Evolutionary conservation across 2,797 vertebrate species (phyloP).

Genomic region (Botia almorhae): DNA sequence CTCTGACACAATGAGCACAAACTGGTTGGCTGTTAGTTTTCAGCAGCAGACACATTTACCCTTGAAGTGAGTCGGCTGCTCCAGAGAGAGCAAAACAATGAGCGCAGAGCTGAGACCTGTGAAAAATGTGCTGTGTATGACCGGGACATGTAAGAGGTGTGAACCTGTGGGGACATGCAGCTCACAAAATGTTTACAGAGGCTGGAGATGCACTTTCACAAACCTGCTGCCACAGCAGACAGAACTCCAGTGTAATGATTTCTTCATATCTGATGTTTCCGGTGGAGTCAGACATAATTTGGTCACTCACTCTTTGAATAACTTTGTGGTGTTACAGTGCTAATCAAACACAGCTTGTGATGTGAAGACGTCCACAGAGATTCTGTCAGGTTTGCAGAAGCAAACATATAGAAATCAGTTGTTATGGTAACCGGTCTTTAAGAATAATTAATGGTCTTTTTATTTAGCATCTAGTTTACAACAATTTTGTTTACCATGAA

Average conservation of each 20-base stretch:
- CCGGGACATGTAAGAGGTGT: slow-evolving; percentile 32
- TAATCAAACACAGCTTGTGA: slow-evolving; percentile 40
- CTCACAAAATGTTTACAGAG: slow-evolving; percentile 48
- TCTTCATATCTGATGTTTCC: slow-evolving; percentile 5
- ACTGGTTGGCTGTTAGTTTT: slow-evolving; percentile 55
- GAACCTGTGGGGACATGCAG: slow-evolving; percentile 31
- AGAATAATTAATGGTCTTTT: background rate
- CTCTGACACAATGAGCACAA: slow-evolving; percentile 52
- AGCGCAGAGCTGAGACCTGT: slow-evolving; percentile 37
- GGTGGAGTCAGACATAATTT: background rate
- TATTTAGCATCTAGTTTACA: no score
- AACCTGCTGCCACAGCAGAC: slow-evolving; percentile 43
- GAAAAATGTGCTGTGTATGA: slow-evolving; percentile 50
- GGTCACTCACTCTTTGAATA: slow-evolving; percentile 1
- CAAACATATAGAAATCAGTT: background rate
- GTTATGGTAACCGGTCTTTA: background rate
- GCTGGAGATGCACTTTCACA: slow-evolving; percentile 20
- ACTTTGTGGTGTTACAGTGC: background rate
- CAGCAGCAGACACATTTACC: slow-evolving; percentile 60
- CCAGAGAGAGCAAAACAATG: slow-evolving; percentile 53
- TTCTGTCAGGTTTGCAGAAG: background rate
- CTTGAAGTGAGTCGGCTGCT: slow-evolving; percentile 50
- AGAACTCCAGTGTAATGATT: slow-evolving; percentile 15
- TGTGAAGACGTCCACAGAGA: slow-evolving; percentile 5
- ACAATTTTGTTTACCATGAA: background rate